Evolutionary conservation across 2,113 vertebrate genomes (phyloP).

Genomic region (Poecile atricapillus): DNA sequence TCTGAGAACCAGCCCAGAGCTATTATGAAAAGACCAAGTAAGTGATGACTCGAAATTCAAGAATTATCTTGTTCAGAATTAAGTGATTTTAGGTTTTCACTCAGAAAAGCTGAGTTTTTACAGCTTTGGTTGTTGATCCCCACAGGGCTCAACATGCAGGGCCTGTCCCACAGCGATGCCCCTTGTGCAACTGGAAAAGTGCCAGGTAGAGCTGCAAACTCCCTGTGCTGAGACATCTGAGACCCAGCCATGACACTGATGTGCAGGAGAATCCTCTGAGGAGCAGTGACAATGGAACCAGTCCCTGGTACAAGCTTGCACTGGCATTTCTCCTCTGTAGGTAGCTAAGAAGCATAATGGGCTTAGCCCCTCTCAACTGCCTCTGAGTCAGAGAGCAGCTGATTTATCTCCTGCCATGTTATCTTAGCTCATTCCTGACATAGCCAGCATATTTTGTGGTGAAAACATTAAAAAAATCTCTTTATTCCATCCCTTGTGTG

Average conservation of each 20-base stretch:
- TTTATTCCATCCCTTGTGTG: slow-evolving; percentile 27
- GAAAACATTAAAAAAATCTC: not conserved
- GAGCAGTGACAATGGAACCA: not conserved
- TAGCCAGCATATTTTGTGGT: not conserved
- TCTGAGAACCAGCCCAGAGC: not conserved
- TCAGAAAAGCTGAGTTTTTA: rapidly evolving
- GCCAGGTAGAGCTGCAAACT: not conserved
- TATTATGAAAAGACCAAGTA: slow-evolving; percentile 29
- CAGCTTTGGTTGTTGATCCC: not conserved
- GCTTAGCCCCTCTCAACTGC: not conserved
- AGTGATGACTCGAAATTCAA: not conserved
- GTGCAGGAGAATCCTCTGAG: not conserved
- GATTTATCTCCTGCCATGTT: not conserved
- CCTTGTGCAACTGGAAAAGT: not conserved
- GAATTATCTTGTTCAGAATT: not conserved
- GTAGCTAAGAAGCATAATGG: not conserved
- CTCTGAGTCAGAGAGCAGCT: not conserved
- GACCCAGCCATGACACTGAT: not conserved
- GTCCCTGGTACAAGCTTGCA: not conserved
- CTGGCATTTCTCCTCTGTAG: not conserved
- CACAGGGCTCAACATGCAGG: not conserved
- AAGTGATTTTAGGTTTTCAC: not conserved
- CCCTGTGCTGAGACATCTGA: not conserved
- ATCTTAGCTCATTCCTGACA: slow-evolving; percentile 35
- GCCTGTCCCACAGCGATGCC: not conserved